These are phyloP conservation scores for Lerista edwardsae DNA, from an alignment of 2,797 vertebrate species.

Conservation along the genomic window DNA sequence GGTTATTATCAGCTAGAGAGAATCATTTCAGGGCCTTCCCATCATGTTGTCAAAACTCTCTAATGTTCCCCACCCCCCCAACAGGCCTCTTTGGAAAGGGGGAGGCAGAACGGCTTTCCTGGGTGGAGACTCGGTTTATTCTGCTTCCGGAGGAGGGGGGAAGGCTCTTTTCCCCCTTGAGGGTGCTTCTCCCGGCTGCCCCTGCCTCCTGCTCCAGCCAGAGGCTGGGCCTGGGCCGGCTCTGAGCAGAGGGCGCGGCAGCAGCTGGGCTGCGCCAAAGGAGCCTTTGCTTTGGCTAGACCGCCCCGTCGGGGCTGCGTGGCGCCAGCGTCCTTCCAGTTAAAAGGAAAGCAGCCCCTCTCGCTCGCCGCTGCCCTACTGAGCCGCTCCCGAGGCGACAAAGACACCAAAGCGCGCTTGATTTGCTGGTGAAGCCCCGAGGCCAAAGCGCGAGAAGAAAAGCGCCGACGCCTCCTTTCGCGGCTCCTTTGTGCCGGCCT, in stretches of 20 bases:
- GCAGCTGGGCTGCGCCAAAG: background rate
- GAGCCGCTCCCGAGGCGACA: slow-evolving; percentile 82
- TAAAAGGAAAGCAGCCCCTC: slow-evolving; percentile 80
- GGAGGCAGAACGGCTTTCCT: no score
- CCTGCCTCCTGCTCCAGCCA: no score
- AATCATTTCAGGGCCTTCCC: no score
- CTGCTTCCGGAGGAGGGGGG: no score
- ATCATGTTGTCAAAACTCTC: no score
- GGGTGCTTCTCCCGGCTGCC: no score
- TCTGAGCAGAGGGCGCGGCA: no score
- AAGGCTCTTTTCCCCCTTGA: background rate
- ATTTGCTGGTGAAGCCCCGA: slow-evolving; percentile 82
- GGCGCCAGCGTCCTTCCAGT: slow-evolving; percentile 81
- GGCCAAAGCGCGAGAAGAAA: slow-evolving; percentile 71
- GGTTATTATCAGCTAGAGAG: no score
- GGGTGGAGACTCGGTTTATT: no score
- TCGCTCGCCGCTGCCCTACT: slow-evolving; percentile 79
- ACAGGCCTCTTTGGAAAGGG: no score
- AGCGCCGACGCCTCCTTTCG: slow-evolving; percentile 53
- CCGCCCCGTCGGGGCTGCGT: slow-evolving; percentile 71
- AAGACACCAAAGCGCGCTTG: slow-evolving; percentile 85
- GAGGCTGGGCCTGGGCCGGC: no score
- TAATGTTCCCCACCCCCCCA: no score
- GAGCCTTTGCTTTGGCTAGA: slow-evolving; percentile 67
- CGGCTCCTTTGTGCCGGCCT: slow-evolving; percentile 85